A percentile compares a stretch with the other conserved stretches of the same genome.
Evolutionary conservation across 2,888 invertebrate genomes (phyloP).

Genomic region (Rotaria macrura): DNA sequence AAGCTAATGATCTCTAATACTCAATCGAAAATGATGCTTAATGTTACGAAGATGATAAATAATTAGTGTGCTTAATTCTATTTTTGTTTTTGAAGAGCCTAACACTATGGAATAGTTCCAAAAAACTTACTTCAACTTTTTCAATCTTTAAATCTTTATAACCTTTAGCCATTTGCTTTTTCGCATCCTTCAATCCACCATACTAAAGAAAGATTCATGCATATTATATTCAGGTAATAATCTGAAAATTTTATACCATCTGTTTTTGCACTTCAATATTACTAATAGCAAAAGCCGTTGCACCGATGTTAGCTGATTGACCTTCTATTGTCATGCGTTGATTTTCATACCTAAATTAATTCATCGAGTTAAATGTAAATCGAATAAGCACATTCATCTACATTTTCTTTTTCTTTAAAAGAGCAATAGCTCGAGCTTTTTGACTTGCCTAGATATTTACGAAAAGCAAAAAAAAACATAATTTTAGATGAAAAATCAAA

Average conservation of each 20-base stretch:
- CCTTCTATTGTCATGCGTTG: background rate
- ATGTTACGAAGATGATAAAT: too few relatives aligned
- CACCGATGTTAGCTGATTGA: background rate
- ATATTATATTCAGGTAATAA: too few relatives aligned
- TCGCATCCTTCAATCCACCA: constrained; percentile 70
- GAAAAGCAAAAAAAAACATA: too few relatives aligned
- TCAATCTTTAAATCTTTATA: constrained; percentile 96
- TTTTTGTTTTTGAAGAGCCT: too few relatives aligned
- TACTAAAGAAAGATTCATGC: too few relatives aligned
- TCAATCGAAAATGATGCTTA: too few relatives aligned
- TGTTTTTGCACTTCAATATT: background rate
- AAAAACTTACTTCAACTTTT: constrained; percentile 75
- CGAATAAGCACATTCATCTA: background rate
- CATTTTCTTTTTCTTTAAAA: background rate
- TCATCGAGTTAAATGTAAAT: background rate
- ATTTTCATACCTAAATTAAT: background rate
- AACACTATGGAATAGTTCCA: too few relatives aligned
- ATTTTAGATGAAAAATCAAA: background rate
- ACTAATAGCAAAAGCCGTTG: background rate
- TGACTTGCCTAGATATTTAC: background rate
- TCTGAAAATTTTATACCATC: background rate
- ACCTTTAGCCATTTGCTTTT: constrained; percentile 92
- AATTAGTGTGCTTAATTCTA: too few relatives aligned
- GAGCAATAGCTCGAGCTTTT: background rate
- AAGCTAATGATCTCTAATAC: too few relatives aligned